These are phyloP conservation scores for Drosophila atroscutellata DNA, from an alignment of 2,888 invertebrate genomes.

Conservation along the genomic window DNA sequence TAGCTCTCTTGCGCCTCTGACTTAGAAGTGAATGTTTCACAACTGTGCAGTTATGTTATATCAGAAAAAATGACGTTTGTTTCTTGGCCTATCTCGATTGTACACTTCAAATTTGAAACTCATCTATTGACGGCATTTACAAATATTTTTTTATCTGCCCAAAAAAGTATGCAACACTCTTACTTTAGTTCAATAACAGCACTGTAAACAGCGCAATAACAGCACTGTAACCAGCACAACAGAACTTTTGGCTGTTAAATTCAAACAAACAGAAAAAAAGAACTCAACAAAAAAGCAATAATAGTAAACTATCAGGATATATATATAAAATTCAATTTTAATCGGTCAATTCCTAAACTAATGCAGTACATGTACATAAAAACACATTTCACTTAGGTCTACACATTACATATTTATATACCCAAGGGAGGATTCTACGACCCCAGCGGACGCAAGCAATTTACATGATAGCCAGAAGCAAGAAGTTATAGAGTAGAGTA, in stretches of 20 bases:
- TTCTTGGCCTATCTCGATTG: background rate
- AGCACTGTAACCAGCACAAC: background rate
- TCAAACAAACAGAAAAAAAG: background rate
- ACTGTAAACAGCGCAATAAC: background rate
- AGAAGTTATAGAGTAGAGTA: constrained; percentile 17
- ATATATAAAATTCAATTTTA: constrained; percentile 2
- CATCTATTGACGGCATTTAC: background rate
- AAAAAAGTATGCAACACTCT: constrained; percentile 5
- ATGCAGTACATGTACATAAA: constrained; percentile 24
- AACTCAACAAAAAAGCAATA: background rate
- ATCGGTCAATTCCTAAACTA: constrained; percentile 10
- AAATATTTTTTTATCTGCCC: background rate
- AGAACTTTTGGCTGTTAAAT: background rate
- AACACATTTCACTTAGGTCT: constrained; percentile 33
- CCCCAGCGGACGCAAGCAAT: constrained; percentile 34
- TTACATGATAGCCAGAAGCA: constrained; percentile 25
- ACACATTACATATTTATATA: constrained; percentile 20
- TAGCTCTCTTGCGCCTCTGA: background rate
- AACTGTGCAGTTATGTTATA: background rate
- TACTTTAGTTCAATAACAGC: background rate
- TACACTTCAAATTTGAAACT: background rate
- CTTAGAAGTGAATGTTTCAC: background rate
- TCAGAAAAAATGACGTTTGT: background rate
- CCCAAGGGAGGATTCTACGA: background rate
- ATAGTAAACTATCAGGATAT: background rate